Percentiles rank a stretch among this genome's conserved stretches.
These are phyloP conservation scores for Agrenia bidenticulata DNA, from an alignment of 2,888 invertebrate genomes.

Conservation along the genomic window DNA sequence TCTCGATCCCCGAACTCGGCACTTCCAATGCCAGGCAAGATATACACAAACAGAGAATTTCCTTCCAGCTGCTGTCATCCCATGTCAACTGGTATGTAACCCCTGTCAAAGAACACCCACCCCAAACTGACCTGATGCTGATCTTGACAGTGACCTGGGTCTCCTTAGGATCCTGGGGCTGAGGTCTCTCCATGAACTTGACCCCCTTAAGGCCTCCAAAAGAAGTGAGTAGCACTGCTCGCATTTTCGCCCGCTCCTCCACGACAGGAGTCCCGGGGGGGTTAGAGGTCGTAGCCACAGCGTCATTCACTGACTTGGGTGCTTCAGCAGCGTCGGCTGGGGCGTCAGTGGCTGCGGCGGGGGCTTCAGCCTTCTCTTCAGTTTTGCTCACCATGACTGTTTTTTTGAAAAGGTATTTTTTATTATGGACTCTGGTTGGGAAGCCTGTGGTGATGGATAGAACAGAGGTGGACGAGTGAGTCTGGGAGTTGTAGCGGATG, in stretches of 20 bases:
- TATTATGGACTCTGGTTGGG: too few species aligned
- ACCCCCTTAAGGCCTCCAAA: constrained; percentile 84
- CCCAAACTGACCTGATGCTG: constrained; percentile 74
- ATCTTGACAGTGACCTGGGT: constrained; percentile 68
- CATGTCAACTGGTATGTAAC: not conserved
- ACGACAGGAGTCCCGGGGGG: constrained; percentile 34
- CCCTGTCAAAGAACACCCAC: not conserved
- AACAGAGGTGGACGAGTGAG: too few species aligned
- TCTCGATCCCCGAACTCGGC: too few species aligned
- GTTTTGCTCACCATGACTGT: constrained; percentile 2
- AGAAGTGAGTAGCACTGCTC: constrained; percentile 78
- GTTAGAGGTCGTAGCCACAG: constrained; percentile 9
- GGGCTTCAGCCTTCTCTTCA: not conserved
- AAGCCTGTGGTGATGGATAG: too few species aligned
- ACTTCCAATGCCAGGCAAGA: too few species aligned
- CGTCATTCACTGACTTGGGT: constrained; percentile 16
- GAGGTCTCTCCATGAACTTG: constrained; percentile 77
- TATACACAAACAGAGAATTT: too few species aligned
- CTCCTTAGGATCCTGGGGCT: constrained; percentile 66
- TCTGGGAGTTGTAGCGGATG: too few species aligned
- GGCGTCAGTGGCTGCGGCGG: not conserved
- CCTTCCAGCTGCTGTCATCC: not conserved
- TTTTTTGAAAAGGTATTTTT: too few species aligned
- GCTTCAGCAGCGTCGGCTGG: too few species aligned
- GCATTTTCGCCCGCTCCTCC: constrained; percentile 64